Evolutionary conservation across 2,113 vertebrate genomes (phyloP).

Genomic region (Actinemys pallida): DNA sequence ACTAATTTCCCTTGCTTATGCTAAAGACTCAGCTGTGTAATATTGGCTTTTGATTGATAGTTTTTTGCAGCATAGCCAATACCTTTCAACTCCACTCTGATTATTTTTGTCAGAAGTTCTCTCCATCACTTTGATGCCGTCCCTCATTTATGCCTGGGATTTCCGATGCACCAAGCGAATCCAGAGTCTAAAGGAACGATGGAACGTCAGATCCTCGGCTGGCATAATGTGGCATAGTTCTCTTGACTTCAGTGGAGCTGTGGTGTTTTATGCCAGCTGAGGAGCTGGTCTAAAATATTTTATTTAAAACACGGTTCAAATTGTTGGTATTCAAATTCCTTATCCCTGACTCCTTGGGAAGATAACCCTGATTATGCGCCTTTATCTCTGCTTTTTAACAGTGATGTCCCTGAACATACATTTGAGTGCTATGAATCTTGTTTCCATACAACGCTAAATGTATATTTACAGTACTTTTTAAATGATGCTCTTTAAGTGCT

Average conservation of each 20-base stretch:
- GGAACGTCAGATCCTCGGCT: neutral
- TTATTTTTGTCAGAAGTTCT: neutral
- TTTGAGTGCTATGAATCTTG: neutral
- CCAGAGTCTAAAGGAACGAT: neutral
- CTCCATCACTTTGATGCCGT: neutral
- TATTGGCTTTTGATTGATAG: neutral
- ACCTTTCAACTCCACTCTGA: neutral
- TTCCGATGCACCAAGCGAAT: rapidly evolving
- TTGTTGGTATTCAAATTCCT: neutral
- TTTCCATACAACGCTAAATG: neutral
- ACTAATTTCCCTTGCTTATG: neutral
- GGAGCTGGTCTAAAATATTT: neutral
- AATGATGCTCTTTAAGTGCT: neutral
- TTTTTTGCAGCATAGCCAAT: neutral
- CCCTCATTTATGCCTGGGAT: neutral
- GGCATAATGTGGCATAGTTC: rapidly evolving
- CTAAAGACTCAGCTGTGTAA: neutral
- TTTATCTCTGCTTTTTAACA: neutral
- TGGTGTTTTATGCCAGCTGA: neutral
- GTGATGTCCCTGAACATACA: neutral
- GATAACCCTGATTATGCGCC: neutral
- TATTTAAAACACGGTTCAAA: rapidly evolving
- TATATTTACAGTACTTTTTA: neutral
- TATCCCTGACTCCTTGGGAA: neutral
- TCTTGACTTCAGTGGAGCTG: neutral